Evolutionary conservation across 2,888 invertebrate genomes (phyloP).

Genomic region (Agrochola circellaris): DNA sequence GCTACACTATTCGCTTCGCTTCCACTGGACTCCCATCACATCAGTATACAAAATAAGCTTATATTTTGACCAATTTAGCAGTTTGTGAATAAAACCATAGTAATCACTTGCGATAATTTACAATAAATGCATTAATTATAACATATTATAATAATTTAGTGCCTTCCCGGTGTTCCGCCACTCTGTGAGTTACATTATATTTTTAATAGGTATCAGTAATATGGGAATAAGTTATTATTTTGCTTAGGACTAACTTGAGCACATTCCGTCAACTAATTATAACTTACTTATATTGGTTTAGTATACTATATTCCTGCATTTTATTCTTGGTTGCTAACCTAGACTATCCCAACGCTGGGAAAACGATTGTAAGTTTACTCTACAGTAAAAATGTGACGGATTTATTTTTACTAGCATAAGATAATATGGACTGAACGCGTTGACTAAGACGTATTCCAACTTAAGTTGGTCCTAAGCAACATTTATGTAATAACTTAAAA

Average conservation of each 20-base stretch:
- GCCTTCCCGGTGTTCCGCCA: slow-evolving; percentile 69
- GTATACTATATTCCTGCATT: slow-evolving; percentile 36
- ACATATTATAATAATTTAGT: slow-evolving; percentile 74
- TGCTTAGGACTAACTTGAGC: slow-evolving; percentile 17
- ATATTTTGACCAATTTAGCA: slow-evolving; percentile 39
- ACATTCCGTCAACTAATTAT: background rate
- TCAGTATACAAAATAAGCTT: slow-evolving; percentile 46
- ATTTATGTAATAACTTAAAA: background rate
- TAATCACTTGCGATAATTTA: slow-evolving; percentile 78
- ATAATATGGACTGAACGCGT: slow-evolving; percentile 27
- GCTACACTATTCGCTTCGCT: slow-evolving; percentile 16
- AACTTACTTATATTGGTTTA: slow-evolving; percentile 17
- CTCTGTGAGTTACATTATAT: slow-evolving; percentile 41
- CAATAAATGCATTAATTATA: slow-evolving; percentile 85
- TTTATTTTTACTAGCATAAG: slow-evolving; percentile 44
- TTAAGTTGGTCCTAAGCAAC: slow-evolving; percentile 16
- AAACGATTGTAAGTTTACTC: slow-evolving; percentile 7
- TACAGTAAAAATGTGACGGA: slow-evolving; percentile 50
- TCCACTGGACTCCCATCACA: slow-evolving; percentile 22
- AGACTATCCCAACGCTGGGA: slow-evolving; percentile 17
- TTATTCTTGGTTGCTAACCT: slow-evolving; percentile 19
- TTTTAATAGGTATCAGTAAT: slow-evolving; percentile 19
- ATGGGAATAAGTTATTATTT: slow-evolving; percentile 7
- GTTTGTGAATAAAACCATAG: slow-evolving; percentile 65
- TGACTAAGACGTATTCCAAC: background rate